Evolutionary conservation across 2,888 invertebrate species (phyloP).

Genomic region (Cephus runcator): DNA sequence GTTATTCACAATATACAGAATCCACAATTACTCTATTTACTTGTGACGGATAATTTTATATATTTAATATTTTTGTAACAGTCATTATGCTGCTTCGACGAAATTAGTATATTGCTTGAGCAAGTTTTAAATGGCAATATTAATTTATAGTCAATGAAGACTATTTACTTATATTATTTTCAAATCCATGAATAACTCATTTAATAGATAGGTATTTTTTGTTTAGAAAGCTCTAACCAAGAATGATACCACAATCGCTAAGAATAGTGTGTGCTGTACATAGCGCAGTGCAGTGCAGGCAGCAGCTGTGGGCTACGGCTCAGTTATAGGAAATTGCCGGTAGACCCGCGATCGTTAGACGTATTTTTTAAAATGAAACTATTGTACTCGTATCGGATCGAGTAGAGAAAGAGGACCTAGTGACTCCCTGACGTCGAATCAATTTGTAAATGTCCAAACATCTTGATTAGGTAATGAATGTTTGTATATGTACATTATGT

Average conservation of each 20-base stretch:
- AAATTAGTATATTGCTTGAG: neutral
- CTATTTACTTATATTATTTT: neutral
- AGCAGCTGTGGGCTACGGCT: constrained; percentile 64
- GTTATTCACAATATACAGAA: neutral
- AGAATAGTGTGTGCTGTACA: constrained; percentile 59
- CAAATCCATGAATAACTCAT: neutral
- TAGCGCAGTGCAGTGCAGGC: constrained; percentile 65
- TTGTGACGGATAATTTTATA: neutral
- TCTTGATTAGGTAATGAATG: constrained; percentile 40
- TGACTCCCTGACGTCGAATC: constrained; percentile 10
- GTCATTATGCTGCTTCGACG: neutral
- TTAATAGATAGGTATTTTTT: neutral
- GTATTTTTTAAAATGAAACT: neutral
- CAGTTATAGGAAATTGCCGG: constrained; percentile 55
- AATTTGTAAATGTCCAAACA: neutral
- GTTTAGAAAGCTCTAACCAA: neutral
- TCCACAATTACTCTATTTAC: neutral
- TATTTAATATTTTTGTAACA: neutral
- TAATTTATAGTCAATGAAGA: neutral
- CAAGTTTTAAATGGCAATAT: neutral
- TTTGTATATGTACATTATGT: constrained; percentile 65
- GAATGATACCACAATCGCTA: constrained; percentile 47
- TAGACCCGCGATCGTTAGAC: constrained; percentile 30
- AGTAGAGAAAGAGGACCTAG: constrained; percentile 37
- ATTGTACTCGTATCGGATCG: neutral